Evolutionary conservation across 2,797 vertebrate species (phyloP).

Genomic region (Paguma larvata): DNA sequence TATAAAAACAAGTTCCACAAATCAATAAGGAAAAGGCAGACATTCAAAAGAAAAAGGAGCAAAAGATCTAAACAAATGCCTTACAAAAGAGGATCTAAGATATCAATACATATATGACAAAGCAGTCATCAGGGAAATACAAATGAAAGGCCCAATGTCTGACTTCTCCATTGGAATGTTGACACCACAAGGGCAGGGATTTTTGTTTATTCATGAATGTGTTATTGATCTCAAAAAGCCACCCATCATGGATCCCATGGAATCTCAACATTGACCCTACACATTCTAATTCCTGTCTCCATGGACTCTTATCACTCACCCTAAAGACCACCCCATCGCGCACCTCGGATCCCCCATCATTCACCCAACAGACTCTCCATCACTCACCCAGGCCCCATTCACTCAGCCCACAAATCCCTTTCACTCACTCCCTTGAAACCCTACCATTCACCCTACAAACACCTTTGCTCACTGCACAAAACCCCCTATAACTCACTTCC

Average conservation of each 20-base stretch:
- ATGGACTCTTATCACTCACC: background rate
- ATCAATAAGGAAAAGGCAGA: background rate
- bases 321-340: background rate
- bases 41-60: background rate
- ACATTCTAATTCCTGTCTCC: background rate
- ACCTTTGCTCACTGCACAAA: background rate
- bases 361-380: background rate
- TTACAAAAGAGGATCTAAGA: background rate
- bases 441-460: background rate
- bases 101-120: background rate
- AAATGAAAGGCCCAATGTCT: background rate
- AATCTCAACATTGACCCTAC: background rate
- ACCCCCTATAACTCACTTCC: background rate
- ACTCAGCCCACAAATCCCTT: background rate
- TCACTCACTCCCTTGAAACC: background rate
- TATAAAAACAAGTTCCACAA: background rate
- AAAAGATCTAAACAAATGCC: background rate
- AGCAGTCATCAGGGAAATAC: background rate
- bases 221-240: background rate
- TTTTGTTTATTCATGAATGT: constrained; percentile 4
- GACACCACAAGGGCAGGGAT: background rate
- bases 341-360: background rate
- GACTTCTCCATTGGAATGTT: background rate
- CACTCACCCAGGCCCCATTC: background rate
- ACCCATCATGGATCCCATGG: background rate